Conservation (phyloP, 2,113 vertebrate species). For the Sus scrofa region DNA sequence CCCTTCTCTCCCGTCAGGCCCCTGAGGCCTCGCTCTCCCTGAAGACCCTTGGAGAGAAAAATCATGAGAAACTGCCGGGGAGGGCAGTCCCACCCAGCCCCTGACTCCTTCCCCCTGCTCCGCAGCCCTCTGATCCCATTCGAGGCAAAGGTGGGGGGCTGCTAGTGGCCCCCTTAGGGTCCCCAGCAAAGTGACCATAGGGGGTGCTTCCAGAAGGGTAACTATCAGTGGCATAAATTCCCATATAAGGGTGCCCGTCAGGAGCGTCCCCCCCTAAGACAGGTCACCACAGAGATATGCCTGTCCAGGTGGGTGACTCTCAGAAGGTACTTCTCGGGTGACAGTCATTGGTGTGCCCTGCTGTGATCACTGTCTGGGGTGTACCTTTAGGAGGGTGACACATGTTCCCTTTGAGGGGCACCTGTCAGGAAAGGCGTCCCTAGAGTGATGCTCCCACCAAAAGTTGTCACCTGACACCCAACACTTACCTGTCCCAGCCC, state of each 20-base stretch:
- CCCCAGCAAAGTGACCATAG: neutral
- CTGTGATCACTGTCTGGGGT: neutral
- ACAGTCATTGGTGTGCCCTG: neutral
- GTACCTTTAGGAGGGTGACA: neutral
- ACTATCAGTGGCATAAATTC: neutral
- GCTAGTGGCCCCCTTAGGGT: neutral
- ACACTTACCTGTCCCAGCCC: conserved; percentile 76
- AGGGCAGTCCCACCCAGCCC: neutral
- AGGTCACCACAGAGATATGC: neutral
- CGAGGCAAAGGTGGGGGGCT: neutral
- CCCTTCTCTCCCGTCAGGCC: conserved; percentile 93
- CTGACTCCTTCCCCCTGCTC: neutral
- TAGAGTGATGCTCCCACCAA: neutral
- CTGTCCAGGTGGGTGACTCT: neutral
- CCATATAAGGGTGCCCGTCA: neutral
- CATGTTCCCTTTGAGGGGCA: neutral
- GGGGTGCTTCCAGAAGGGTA: neutral
- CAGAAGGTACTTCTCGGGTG: neutral
- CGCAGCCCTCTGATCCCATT: neutral
- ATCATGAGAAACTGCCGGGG: conserved; percentile 63
- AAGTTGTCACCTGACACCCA: neutral
- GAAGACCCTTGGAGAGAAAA: conserved; percentile 92
- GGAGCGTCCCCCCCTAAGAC: neutral
- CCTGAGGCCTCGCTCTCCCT: conserved; percentile 92
- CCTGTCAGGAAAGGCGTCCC: neutral